A percentile compares a stretch with the other conserved stretches of the same genome.
Evolutionary conservation across 30 jellyfish, hydroid and myxozoan genomes (phyloP).

Genomic region (Aurelia aurita): DNA sequence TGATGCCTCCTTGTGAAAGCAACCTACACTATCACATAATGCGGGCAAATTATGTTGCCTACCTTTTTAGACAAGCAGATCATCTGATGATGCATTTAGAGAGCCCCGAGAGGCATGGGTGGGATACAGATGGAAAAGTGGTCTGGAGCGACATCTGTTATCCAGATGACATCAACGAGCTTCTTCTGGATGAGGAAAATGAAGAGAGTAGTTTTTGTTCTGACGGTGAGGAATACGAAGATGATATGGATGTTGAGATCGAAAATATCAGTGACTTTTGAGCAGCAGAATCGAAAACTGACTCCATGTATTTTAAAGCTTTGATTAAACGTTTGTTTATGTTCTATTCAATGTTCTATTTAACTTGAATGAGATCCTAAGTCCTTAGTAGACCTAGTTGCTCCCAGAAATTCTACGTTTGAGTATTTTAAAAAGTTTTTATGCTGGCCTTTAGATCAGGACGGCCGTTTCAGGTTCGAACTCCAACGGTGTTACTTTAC

Average conservation of each 20-base stretch:
- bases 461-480: too few species aligned
- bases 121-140: conserved; percentile 27
- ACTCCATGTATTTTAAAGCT: too few species aligned
- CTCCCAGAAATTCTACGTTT: too few species aligned
- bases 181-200: conserved; percentile 13
- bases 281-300: too few species aligned
- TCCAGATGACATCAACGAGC: conserved; percentile 45
- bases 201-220: background rate
- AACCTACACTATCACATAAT: conserved; percentile 9
- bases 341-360: too few species aligned
- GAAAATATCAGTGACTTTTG: conserved; percentile 21
- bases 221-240: conserved; percentile 3
- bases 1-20: conserved; percentile 44
- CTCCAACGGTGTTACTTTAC: too few species aligned
- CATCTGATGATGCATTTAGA: conserved; percentile 23
- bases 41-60: conserved; percentile 52
- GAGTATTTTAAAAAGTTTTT: too few species aligned
- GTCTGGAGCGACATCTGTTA: conserved; percentile 39
- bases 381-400: too few species aligned
- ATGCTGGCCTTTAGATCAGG: too few species aligned
- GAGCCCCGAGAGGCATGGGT: conserved; percentile 25
- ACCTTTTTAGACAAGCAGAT: conserved; percentile 22
- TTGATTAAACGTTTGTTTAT: too few species aligned
- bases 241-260: background rate
- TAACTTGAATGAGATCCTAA: too few species aligned